Evolutionary conservation across 2,888 invertebrate species (phyloP).

Genomic region (Meteorus cinctellus): DNA sequence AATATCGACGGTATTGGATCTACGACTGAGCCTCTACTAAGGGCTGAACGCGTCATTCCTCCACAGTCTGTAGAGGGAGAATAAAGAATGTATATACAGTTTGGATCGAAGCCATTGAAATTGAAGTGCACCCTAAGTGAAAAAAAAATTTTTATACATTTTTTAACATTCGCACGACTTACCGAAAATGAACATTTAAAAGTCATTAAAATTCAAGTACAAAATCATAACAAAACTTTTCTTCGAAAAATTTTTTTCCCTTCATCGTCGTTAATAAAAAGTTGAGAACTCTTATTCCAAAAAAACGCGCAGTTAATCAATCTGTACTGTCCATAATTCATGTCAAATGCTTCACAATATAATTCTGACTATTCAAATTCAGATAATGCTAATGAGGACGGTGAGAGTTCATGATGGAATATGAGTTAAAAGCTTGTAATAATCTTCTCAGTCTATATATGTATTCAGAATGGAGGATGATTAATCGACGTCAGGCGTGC

Average conservation of each 20-base stretch:
- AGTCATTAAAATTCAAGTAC: background rate
- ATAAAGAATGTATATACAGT: slow-evolving; percentile 35
- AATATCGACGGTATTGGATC: slow-evolving; percentile 63
- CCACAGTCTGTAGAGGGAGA: slow-evolving; percentile 31
- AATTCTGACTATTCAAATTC: background rate
- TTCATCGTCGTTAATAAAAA: background rate
- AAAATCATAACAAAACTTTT: background rate
- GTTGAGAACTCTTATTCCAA: background rate
- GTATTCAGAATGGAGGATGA: slow-evolving; percentile 24
- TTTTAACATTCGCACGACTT: background rate
- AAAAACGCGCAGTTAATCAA: background rate
- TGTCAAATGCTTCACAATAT: background rate
- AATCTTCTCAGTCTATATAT: background rate
- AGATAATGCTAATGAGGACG: slow-evolving; percentile 29
- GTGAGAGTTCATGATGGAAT: slow-evolving; percentile 28
- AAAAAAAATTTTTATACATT: background rate
- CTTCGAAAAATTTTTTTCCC: background rate
- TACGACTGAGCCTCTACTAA: slow-evolving; percentile 32
- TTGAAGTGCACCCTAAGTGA: slow-evolving; percentile 15
- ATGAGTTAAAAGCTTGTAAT: slow-evolving; percentile 28
- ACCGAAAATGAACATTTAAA: background rate
- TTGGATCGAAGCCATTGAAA: slow-evolving; percentile 28
- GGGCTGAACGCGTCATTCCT: slow-evolving; percentile 21
- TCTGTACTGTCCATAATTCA: background rate
- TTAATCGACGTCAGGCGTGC: slow-evolving; percentile 26